Conservation (phyloP, 2,888 invertebrate genomes). For the Rhagophthalmus giganteus region DNA sequence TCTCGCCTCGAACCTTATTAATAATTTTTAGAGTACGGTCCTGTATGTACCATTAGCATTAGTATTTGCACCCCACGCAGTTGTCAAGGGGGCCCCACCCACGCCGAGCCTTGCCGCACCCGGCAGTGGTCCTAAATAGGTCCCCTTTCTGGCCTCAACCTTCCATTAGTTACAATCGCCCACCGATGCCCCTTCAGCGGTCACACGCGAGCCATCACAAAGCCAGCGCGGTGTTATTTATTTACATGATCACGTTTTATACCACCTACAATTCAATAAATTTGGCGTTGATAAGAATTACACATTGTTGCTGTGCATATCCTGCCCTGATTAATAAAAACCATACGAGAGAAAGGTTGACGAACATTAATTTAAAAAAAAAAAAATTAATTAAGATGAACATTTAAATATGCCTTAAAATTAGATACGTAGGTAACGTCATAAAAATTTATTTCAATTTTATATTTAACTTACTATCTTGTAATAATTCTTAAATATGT, state of each 20-base stretch:
- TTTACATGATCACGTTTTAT: constrained; percentile 23
- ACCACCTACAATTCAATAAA: not conserved
- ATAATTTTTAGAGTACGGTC: constrained; percentile 19
- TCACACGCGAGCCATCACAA: constrained; percentile 31
- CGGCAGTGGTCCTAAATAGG: constrained; percentile 37
- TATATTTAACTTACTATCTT: too few relatives aligned
- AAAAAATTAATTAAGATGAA: not conserved
- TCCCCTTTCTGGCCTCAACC: constrained; percentile 36
- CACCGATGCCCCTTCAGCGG: constrained; percentile 31
- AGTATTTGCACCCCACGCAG: constrained; percentile 44
- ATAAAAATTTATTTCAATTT: too few relatives aligned
- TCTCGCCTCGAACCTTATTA: too few relatives aligned
- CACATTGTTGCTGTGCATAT: not conserved
- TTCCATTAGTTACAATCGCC: constrained; percentile 31
- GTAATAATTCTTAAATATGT: too few relatives aligned
- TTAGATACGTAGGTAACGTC: too few relatives aligned
- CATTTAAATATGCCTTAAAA: too few relatives aligned
- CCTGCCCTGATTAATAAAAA: not conserved
- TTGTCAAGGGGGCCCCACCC: constrained; percentile 45
- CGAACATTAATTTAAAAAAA: not conserved
- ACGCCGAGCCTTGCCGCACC: constrained; percentile 52
- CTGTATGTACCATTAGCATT: constrained; percentile 44
- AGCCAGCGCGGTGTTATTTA: constrained; percentile 21
- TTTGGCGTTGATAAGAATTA: not conserved
- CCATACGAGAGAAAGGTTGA: not conserved